Base-by-base conservation (phyloP, 1,140 invertebrate species). In the Cyphomyrmex costatus region DNA sequence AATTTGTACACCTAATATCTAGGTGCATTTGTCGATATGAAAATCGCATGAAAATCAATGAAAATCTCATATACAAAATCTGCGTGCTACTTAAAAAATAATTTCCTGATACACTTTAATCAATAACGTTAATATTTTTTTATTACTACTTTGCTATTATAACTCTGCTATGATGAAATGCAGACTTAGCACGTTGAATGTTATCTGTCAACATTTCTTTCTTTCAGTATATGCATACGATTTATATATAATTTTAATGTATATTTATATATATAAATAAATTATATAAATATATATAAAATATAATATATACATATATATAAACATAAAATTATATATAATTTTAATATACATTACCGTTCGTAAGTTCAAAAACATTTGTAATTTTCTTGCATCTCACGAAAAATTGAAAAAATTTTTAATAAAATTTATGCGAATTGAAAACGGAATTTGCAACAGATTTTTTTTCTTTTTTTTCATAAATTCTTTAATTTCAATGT, bases 231-330 rank as follows among this genome's bases (percentile, higher is more conserved):
- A 7, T 12, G 16, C 12, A 16, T 21, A 65, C 7, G 8, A 36
- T 36, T 66, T 46, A 68, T 21, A 42, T 66, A 42, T 66, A 68
- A 68, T 46, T 46, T 68, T 68, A 46, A 66, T 46, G 12, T 46
- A 68, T 46, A 65, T 63, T 53, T 65, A 65, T 65, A 36, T 65
- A 65, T 65, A 68, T 16, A 65, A n/a, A 65, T 46, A 24, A 65
- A 36, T 65, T 66, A 66, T 68, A 14, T 46, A 68, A 19, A 8
- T n/a, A 65, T 65, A 65, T 65, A 65, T 33, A 36, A 33, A 33
- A 33, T 63, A 33, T 33, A 63, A 16, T 14, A 49, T 7, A 4
- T 21, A 66, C 7, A 60, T 56, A 56, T 21, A 66, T 42, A 66
- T 42, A 66, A 21, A 66, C 12, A 68, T 24, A 68, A 68, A 68